Percentiles rank a stretch among this genome's conserved stretches.
These are phyloP conservation scores for Haliaeetus leucogaster DNA, from an alignment of 2,113 vertebrate species.

Conservation along the genomic window DNA sequence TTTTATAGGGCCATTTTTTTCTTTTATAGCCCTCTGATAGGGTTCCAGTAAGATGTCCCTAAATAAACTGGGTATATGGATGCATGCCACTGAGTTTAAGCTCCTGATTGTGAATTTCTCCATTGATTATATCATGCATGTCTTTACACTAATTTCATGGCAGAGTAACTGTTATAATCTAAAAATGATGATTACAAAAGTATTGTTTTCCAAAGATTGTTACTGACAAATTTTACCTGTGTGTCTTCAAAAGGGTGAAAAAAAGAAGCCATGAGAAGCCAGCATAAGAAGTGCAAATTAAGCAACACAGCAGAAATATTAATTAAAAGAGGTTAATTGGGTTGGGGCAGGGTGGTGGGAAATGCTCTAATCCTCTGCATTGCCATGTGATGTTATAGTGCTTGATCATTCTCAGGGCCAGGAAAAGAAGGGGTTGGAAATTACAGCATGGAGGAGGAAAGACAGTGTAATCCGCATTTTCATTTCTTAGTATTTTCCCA, in stretches of 20 bases:
- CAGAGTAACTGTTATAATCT: neutral
- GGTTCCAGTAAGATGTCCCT: neutral
- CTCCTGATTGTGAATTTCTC: neutral
- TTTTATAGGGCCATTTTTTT: neutral
- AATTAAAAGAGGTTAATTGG: slow-evolving; percentile 56
- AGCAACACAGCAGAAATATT: slow-evolving; percentile 23
- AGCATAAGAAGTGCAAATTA: slow-evolving; percentile 8
- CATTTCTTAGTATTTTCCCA: neutral
- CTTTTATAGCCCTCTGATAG: neutral
- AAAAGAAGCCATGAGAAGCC: neutral
- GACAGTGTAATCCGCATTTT: neutral
- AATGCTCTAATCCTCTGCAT: slow-evolving; percentile 17
- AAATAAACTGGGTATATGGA: neutral
- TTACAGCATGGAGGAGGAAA: neutral
- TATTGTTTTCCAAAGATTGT: neutral
- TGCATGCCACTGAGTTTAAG: neutral
- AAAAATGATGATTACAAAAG: neutral
- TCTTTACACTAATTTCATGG: neutral
- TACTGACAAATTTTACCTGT: neutral
- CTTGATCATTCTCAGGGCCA: neutral
- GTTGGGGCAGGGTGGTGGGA: neutral
- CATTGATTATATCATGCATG: neutral
- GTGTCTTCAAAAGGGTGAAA: neutral
- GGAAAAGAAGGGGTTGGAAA: neutral
- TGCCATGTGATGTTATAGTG: neutral